Conservation (phyloP, 2,797 vertebrate genomes). For the Pteropus rufus region DNA sequence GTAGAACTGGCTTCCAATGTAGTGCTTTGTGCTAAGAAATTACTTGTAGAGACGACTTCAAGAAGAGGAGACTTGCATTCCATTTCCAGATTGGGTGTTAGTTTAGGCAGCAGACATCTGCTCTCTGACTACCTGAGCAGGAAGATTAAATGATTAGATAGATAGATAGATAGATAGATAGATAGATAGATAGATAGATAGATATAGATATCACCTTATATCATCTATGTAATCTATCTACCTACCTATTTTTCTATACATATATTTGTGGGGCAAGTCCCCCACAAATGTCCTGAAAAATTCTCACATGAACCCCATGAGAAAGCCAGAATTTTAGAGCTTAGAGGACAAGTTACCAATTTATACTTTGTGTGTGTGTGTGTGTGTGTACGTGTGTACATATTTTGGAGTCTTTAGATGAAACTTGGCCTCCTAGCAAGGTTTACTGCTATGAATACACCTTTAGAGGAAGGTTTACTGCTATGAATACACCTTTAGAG, state of each 20-base stretch:
- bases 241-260: background rate
- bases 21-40: background rate
- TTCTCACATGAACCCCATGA: background rate
- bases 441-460: too few species aligned
- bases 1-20: background rate
- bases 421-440: background rate
- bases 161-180: too few species aligned
- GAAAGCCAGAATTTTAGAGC: background rate
- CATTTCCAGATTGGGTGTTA: background rate
- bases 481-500: background rate
- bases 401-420: background rate
- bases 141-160: background rate
- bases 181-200: too few species aligned
- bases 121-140: background rate
- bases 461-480: background rate
- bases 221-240: too few species aligned
- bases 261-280: background rate
- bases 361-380: background rate
- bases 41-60: background rate
- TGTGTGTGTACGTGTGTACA: background rate
- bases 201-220: too few species aligned
- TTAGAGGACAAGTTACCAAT: background rate
- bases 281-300: background rate
- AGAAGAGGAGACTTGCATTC: background rate
- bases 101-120: background rate